Percentiles rank a stretch among this genome's conserved stretches.
Conservation (phyloP, 2,113 vertebrate genomes). For the Ailurus styani region DNA sequence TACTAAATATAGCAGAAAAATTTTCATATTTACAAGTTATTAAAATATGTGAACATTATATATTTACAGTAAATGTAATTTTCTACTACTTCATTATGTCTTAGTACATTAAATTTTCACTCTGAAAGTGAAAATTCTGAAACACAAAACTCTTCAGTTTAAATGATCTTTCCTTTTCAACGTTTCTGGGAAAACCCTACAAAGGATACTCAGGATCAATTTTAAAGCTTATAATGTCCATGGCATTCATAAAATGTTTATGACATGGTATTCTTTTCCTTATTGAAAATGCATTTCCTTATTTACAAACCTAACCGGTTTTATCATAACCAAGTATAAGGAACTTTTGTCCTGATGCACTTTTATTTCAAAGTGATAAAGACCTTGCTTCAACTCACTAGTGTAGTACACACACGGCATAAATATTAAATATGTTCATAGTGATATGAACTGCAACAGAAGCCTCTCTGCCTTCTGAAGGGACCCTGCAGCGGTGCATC, state of each 20-base stretch:
- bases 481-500: background rate
- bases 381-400: background rate
- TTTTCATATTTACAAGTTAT: background rate
- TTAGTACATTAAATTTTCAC: background rate
- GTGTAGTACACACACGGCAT: background rate
- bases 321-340: background rate
- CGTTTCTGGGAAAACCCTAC: constrained; percentile 2
- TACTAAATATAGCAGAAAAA: background rate
- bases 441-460: background rate
- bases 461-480: background rate
- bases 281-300: background rate
- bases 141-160: background rate
- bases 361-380: background rate
- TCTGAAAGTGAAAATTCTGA: background rate
- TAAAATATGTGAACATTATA: background rate
- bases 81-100: background rate
- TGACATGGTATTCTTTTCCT: background rate
- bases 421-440: background rate
- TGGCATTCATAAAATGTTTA: background rate
- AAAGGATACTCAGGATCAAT: background rate
- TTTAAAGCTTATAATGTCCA: background rate
- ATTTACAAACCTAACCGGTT: background rate
- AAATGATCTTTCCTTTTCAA: background rate
- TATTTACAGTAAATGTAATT: background rate
- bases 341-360: background rate